These are phyloP conservation scores for Lacerta viridis DNA, from an alignment of 2,797 vertebrate genomes.

Conservation along the genomic window DNA sequence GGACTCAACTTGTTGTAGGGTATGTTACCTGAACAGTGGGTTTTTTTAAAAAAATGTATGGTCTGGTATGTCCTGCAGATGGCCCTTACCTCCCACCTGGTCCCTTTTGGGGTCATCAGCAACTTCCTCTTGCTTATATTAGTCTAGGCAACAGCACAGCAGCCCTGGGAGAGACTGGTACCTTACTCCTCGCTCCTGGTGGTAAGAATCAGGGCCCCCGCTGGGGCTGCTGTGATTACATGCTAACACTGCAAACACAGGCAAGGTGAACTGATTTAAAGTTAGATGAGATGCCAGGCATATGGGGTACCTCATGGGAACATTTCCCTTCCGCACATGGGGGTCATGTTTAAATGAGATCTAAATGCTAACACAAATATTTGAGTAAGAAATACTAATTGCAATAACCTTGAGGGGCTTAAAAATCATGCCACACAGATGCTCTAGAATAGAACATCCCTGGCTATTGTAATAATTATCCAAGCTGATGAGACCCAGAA, in stretches of 20 bases:
- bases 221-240: not conserved
- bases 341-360: not conserved
- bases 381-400: conserved; percentile 1
- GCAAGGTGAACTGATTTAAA: not conserved
- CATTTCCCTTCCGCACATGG: not conserved
- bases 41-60: too few relatives aligned
- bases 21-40: too few relatives aligned
- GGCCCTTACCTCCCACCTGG: too few relatives aligned
- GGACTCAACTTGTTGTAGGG: too few relatives aligned
- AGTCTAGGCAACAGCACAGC: too few relatives aligned
- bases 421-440: not conserved
- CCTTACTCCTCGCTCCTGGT: too few relatives aligned
- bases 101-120: too few relatives aligned
- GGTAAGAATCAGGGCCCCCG: too few relatives aligned
- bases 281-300: not conserved
- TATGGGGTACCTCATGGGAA: not conserved
- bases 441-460: conserved; percentile 37
- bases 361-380: not conserved
- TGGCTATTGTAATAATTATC: conserved; percentile 40
- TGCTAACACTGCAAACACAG: not conserved
- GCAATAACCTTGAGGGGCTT: not conserved
- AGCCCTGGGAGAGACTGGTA: too few relatives aligned
- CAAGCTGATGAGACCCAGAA: conserved; percentile 45
- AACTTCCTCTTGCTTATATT: too few relatives aligned
- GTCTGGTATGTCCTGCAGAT: too few relatives aligned